Base-by-base conservation (phyloP, 2,888 invertebrate species). In the Drosophila limbata region DNA sequence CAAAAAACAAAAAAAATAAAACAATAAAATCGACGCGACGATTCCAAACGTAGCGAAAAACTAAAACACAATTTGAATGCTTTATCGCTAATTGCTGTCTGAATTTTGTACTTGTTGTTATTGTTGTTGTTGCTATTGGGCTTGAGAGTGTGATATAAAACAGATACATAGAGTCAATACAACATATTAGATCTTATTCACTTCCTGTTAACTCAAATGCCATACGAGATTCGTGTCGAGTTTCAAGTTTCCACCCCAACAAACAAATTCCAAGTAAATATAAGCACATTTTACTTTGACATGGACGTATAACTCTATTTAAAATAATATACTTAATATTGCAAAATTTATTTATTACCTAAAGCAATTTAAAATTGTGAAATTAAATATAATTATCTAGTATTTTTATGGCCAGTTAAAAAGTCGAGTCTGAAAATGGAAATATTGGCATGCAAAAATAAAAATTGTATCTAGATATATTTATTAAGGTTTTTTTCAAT, bases 81-180 rank as follows among this genome's bases (percentile, higher is more conserved):
- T 69, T 69, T 66, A 66, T 73, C 73, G 56, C 52, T 66, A 77
- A 77, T 77, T 77, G 69, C 59, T 56, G 53, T 68, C 55, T 71
- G 62, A 51, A 60, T 72, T 56, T 69, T 63, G 42, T 56, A 35
- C 15, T 55, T 57, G 45, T 50, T 73, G 33, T 53, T 55, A 6
- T 76, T 66, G 55, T 42, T 69, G 53, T 35, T 65, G 25, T 37
- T 42, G 28, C 10, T 56, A 37, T 73, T 42, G 48, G 25, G 39
- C 42, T 56, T 44, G 48, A 37, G 17, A 33, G 21, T 53, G 56
- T 37, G 42, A 64, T 56, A 56, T 69, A 52, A 53, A 60, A 39
- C 55, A 47, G 64, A 64, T 66, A 40, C 8, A n/a, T 9, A 28
- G n/a, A 48, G 19, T 50, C 19, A 39, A 60, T 50, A 47, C 9